Conservation (phyloP, 1,140 invertebrate species). For the Caenorhabditis inopinata region DNA sequence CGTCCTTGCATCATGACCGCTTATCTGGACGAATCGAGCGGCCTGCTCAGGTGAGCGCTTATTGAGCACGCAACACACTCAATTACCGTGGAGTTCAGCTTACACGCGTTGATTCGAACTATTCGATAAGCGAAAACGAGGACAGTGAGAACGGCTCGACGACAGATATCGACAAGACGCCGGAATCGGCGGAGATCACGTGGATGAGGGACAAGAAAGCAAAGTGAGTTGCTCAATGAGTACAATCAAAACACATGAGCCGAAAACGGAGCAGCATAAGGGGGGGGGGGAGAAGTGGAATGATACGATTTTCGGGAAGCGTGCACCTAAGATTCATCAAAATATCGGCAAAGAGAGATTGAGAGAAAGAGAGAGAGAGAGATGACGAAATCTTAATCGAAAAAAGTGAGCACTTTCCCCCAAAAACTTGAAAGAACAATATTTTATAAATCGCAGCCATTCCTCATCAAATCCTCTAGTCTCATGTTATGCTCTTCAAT, state of each 20-base stretch:
- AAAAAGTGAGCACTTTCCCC: too few relatives aligned
- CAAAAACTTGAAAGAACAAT: too few relatives aligned
- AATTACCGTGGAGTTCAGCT: not conserved
- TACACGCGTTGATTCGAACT: conserved; percentile 10
- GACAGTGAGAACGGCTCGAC: not conserved
- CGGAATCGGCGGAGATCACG: conserved; percentile 6
- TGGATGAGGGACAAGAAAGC: conserved; percentile 8
- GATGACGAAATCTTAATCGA: too few relatives aligned
- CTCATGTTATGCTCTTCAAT: too few relatives aligned
- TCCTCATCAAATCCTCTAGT: too few relatives aligned
- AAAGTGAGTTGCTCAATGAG: not conserved
- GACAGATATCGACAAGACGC: conserved; percentile 7
- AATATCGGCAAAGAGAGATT: too few relatives aligned
- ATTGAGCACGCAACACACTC: not conserved
- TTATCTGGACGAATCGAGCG: not conserved
- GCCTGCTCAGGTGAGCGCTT: not conserved
- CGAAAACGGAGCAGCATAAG: not conserved
- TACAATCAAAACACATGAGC: too few relatives aligned
- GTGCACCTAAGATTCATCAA: too few relatives aligned
- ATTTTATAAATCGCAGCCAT: too few relatives aligned
- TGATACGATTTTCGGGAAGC: too few relatives aligned
- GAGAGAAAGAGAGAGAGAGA: too few relatives aligned
- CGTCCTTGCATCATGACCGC: too few relatives aligned
- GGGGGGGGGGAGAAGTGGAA: not conserved
- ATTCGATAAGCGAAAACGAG: not conserved